Evolutionary conservation across 2,113 vertebrate species (phyloP).

Genomic region (Cheirogaleus medius): DNA sequence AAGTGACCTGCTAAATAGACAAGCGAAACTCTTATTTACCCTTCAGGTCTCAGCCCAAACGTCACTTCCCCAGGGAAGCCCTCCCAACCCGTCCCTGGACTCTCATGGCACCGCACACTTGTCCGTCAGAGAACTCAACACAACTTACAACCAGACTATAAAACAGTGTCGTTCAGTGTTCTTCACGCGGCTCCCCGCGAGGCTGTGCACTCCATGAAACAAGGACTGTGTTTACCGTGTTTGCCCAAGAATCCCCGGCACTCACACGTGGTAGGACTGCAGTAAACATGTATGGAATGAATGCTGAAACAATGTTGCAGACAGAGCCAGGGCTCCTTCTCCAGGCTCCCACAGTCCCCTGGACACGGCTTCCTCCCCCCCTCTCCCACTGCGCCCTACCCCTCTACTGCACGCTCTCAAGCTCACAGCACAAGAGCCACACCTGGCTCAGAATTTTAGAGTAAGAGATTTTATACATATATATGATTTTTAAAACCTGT

Average conservation of each 20-base stretch:
- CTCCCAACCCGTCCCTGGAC: neutral
- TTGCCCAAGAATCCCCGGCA: neutral
- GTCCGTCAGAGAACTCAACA: neutral
- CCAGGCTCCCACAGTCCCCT: neutral
- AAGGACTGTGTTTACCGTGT: neutral
- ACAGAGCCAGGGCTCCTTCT: neutral
- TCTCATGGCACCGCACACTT: neutral
- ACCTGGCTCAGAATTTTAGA: neutral
- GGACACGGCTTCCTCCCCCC: neutral
- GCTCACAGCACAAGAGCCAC: neutral
- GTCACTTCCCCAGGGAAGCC: neutral
- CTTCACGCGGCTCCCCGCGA: fast-evolving
- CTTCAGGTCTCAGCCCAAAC: neutral
- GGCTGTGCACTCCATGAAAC: neutral
- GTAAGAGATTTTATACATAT: neutral
- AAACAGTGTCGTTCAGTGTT: fast-evolving
- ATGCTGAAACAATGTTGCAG: fast-evolving
- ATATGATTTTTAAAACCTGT: neutral
- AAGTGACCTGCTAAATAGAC: neutral
- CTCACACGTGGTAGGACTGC: fast-evolving
- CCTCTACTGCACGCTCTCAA: neutral
- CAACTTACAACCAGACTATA: neutral
- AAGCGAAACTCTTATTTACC: neutral
- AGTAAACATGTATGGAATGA: neutral
- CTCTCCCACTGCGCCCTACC: fast-evolving